Evolutionary conservation across 2,888 invertebrate species (phyloP), one percentile per base, ranked within the genome.

Genomic region (Colostygia pectinataria): DNA sequence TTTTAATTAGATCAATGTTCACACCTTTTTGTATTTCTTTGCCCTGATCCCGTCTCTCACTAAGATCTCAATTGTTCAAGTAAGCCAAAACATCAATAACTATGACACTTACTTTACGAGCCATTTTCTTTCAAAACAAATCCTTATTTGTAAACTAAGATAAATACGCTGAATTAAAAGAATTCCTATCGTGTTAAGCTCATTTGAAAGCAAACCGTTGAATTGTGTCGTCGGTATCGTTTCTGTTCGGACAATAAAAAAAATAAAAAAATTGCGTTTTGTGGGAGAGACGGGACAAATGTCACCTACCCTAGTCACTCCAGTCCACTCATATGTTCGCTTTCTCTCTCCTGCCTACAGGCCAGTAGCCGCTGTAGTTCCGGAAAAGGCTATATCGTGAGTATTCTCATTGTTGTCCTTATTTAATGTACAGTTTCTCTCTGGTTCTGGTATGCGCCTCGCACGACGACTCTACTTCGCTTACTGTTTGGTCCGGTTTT

Each of bases 331-430:
- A 90, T 83, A 83, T 83, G 87, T 90, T 86, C 88, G 88, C 91
- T 88, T 88, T 91, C 84, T 87, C 80, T 91, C 84, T 84, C 86
- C 82, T 92, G 92, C 86, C 83, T 83, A 83, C 92, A 96, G 96
- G 95, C 95, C 91, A 95, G 95, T 93, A 96, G 95, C 93, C 95
- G 95, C 92, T 95, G 96, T 93, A 96, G 95, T 93, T 96, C 95
- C 92, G 96, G 95, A 92, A 96, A 95, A 93, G 96, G 96, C 94
- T 96, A 96, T 95, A 96, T 96, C 96, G 96, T 96, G 93, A 95
- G 96, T 96, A 93, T 90, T 79, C 69, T 73, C 80, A 81, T 77
- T 83, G 80, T 84, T 85, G 80, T 82, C 81, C 73, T 77, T 76
- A 72, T 79, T 74, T 76, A 72, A 66, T 69, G 59, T 69, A 61